phyloP scores from a whole-genome alignment of 37 sponge, comb jelly and placozoan species.

The Beroe forskalii region DNA sequence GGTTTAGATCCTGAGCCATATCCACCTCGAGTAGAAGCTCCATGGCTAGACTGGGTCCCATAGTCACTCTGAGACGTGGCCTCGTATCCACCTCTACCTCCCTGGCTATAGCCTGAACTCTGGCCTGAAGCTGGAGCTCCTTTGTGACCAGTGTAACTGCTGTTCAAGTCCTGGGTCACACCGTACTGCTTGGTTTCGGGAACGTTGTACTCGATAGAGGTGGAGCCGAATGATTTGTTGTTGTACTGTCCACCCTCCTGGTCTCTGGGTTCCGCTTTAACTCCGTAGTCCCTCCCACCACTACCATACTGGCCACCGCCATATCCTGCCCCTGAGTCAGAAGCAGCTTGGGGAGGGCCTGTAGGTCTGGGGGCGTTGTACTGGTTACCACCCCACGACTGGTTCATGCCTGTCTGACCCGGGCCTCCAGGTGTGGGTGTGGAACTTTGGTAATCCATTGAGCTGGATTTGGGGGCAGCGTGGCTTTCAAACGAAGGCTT shows the following conservation, averaged over 20 bases:
- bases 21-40: no score
- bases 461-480: not conserved
- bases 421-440: no score
- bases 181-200: conserved; percentile 60
- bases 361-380: not conserved
- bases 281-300: not conserved
- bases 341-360: not conserved
- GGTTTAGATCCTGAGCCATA: no score
- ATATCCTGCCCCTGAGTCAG: no score
- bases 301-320: no score
- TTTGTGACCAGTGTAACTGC: not conserved
- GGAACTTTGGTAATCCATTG: no score
- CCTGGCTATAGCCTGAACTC: not conserved
- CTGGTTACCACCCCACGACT: not conserved
- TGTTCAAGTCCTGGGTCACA: not conserved
- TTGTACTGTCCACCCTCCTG: not conserved
- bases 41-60: no score
- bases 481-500: no score
- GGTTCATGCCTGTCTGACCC: not conserved
- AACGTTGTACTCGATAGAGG: not conserved
- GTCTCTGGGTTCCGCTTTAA: not conserved
- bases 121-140: no score
- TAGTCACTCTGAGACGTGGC: no score
- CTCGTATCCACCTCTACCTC: not conserved
- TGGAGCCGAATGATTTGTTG: conserved; percentile 26